Conservation (phyloP, 1,140 invertebrate species). For the Microplitis demolitor region DNA sequence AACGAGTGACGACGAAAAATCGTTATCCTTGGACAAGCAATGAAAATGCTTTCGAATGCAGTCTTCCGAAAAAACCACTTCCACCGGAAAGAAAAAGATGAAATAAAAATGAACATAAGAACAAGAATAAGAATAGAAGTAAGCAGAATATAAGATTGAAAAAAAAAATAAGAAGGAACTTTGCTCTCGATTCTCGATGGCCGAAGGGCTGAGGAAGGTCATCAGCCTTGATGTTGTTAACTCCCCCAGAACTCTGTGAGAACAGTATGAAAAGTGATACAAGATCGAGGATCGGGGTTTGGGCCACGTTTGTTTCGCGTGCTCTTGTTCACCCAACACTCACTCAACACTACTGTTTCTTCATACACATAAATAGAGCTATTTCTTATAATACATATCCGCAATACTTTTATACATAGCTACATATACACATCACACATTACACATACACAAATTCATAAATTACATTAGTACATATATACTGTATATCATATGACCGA, state of each 20-base stretch:
- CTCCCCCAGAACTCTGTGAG: slow-evolving; percentile 44
- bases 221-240: slow-evolving; percentile 36
- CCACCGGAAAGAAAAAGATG: background rate
- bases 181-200: background rate
- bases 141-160: background rate
- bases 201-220: slow-evolving; percentile 39
- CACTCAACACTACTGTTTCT: background rate
- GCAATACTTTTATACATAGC: background rate
- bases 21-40: background rate
- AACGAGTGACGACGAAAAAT: background rate
- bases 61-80: slow-evolving; percentile 7
- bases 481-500: slow-evolving; percentile 1
- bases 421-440: background rate
- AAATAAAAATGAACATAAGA: too few relatives aligned
- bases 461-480: background rate
- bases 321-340: background rate
- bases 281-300: slow-evolving; percentile 27
- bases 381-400: background rate
- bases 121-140: too few relatives aligned
- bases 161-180: background rate
- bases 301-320: slow-evolving; percentile 18
- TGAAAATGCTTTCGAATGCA: slow-evolving; percentile 2
- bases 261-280: slow-evolving; percentile 51
- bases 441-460: background rate
- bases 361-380: background rate